Conservation (phyloP, 2,888 invertebrate genomes). For the Caradrina clavipalpis region DNA sequence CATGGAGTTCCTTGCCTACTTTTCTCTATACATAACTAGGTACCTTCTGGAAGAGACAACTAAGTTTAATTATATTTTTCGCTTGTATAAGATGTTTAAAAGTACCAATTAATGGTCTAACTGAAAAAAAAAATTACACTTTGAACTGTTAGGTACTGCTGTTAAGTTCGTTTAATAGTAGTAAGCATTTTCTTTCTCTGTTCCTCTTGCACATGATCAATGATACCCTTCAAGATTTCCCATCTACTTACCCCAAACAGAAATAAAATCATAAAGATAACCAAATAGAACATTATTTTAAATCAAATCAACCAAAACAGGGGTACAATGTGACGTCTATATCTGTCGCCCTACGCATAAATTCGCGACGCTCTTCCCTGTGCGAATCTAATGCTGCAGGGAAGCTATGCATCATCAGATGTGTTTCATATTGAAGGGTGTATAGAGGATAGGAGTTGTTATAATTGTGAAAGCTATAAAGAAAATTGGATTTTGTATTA, state of each 20-base stretch:
- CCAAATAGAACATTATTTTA: constrained; percentile 62
- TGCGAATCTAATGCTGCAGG: constrained; percentile 67
- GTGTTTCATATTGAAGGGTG: constrained; percentile 59
- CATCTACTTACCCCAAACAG: constrained; percentile 32
- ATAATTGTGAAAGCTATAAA: constrained; percentile 59
- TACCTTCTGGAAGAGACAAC: no score
- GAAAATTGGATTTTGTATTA: constrained; percentile 54
- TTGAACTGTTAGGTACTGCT: no score
- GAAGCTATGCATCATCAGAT: constrained; percentile 69
- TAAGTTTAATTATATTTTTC: no score
- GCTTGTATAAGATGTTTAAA: no score
- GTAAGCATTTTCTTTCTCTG: not conserved
- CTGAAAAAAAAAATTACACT: no score
- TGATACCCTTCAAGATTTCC: constrained; percentile 22
- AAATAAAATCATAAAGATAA: constrained; percentile 56
- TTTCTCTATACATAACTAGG: no score
- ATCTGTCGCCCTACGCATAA: constrained; percentile 72
- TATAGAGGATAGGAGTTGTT: constrained; percentile 57
- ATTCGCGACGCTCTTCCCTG: constrained; percentile 76
- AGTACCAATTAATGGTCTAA: no score
- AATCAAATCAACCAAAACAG: constrained; percentile 65
- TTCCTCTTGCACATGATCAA: constrained; percentile 6
- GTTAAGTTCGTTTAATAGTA: not conserved
- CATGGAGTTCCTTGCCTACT: no score
- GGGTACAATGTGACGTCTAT: constrained; percentile 73